phyloP scores from a whole-genome alignment of 35 echinoderm and acorn worm genomes.

The Ophioderma brevispina region DNA sequence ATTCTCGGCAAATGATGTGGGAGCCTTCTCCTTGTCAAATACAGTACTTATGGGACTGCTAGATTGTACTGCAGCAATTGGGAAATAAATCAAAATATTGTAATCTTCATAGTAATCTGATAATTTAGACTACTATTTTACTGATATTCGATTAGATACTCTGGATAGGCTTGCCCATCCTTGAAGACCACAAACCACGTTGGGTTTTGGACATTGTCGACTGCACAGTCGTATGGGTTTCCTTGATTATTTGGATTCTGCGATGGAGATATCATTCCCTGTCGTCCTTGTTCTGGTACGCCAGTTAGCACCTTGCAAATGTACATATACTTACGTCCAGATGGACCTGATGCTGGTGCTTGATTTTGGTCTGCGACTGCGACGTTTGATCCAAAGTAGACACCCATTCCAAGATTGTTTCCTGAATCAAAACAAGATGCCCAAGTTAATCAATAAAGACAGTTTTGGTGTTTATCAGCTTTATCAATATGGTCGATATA shows the following conservation, averaged over 20 bases:
- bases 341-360: neutral
- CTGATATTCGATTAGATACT: slow-evolving; percentile 4
- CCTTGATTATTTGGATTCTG: neutral
- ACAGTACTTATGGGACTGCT: no score
- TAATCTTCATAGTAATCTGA: no score
- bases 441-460: no score
- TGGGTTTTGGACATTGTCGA: neutral
- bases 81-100: no score
- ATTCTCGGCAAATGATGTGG: no score
- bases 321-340: slow-evolving; percentile 32
- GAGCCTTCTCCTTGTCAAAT: no score
- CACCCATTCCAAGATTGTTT: slow-evolving; percentile 25
- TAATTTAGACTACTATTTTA: neutral
- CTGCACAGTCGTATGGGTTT: neutral
- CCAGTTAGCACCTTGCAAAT: slow-evolving; percentile 34
- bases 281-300: neutral
- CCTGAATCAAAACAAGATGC: no score
- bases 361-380: neutral
- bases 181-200: neutral
- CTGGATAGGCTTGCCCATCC: neutral
- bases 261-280: slow-evolving; percentile 27
- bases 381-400: slow-evolving; percentile 34
- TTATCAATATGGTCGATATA: no score
- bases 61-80: no score
- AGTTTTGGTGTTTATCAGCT: no score